Evolutionary conservation across 1,140 invertebrate genomes (phyloP).

Genomic region (Glomeris maerens): DNA sequence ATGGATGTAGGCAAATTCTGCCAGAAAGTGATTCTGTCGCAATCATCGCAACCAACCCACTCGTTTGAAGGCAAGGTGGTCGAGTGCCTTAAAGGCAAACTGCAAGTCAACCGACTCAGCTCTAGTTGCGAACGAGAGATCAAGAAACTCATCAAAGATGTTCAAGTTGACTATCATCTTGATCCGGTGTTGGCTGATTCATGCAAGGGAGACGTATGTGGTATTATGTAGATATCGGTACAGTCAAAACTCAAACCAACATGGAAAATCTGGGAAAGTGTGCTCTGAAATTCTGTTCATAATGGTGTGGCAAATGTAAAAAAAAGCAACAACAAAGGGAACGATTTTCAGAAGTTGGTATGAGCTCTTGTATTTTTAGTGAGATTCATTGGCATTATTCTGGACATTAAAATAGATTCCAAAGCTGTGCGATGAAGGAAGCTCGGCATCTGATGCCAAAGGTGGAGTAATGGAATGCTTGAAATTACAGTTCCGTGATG

Average conservation of each 20-base stretch:
- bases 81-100: constrained; percentile 41
- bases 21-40: constrained; percentile 28
- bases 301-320: too few relatives aligned
- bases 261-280: too few relatives aligned
- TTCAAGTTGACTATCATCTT: constrained; percentile 68
- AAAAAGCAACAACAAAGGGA: too few relatives aligned
- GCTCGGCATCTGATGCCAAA: constrained; percentile 37
- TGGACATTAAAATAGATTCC: too few relatives aligned
- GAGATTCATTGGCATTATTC: too few relatives aligned
- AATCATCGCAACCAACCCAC: constrained; percentile 4
- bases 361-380: too few relatives aligned
- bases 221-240: constrained; percentile 37
- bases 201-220: constrained; percentile 44
- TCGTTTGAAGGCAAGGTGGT: constrained; percentile 25
- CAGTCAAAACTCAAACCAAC: too few relatives aligned
- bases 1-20: constrained; percentile 58
- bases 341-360: too few relatives aligned
- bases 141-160: constrained; percentile 61
- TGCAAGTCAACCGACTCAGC: constrained; percentile 53
- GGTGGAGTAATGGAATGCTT: constrained; percentile 69
- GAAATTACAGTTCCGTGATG: constrained; percentile 58
- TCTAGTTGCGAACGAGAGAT: constrained; percentile 67
- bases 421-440: constrained; percentile 10
- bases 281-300: too few relatives aligned
- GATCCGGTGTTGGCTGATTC: constrained; percentile 65